Conservation (phyloP, 2,888 invertebrate species). For the Xylota sylvarum region DNA sequence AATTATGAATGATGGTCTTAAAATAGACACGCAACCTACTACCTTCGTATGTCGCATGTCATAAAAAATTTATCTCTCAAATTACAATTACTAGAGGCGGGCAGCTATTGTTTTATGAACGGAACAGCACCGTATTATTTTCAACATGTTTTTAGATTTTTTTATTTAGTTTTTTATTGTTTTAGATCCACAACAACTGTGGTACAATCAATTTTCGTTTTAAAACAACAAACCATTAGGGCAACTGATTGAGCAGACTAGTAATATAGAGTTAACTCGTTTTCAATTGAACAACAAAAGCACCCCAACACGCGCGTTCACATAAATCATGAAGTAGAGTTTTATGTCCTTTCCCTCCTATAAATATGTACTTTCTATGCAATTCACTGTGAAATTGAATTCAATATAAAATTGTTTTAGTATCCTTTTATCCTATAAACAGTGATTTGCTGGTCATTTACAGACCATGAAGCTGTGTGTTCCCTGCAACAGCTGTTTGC, state of each 20-base stretch:
- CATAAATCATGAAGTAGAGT: constrained; percentile 25
- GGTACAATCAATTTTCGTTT: constrained; percentile 1
- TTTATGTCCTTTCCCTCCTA: constrained; percentile 8
- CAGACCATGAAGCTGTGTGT: background rate
- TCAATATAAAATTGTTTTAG: constrained; percentile 58
- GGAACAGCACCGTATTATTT: too few relatives aligned
- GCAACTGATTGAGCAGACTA: background rate
- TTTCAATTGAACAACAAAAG: constrained; percentile 4
- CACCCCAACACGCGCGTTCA: background rate
- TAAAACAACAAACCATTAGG: background rate
- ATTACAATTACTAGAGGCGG: constrained; percentile 7
- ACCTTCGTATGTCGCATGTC: constrained; percentile 5
- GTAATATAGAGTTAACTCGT: background rate
- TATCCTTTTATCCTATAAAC: constrained; percentile 62
- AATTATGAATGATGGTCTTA: background rate
- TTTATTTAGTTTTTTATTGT: background rate
- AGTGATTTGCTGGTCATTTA: constrained; percentile 60
- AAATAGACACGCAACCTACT: background rate
- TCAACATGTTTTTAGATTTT: background rate
- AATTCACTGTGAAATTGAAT: constrained; percentile 52
- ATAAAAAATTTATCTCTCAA: constrained; percentile 17
- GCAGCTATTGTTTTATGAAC: background rate
- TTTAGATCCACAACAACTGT: background rate
- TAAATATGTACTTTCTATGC: constrained; percentile 31
- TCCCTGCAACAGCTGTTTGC: too few relatives aligned